Evolutionary conservation across 2,797 vertebrate species (phyloP), one percentile per base, ranked within the genome.

Genomic region (Helostoma temminkii): DNA sequence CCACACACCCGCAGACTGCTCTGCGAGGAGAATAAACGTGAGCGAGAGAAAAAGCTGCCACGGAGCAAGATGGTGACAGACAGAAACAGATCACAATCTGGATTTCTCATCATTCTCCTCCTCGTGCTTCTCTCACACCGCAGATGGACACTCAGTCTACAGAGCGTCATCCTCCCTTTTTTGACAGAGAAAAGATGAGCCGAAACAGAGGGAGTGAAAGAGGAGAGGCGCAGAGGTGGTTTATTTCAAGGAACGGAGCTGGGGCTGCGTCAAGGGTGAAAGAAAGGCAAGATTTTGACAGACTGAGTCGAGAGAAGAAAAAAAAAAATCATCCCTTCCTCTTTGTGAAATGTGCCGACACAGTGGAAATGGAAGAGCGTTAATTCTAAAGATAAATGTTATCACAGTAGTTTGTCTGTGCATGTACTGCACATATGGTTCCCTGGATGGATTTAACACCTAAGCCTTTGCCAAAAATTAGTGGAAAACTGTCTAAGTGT

Each of bases 381-480:
- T 84, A 73, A 86, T 86, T 86, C 66, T 57, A 37, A 84, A 86
- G 86, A 83, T 69, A 87, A 90, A 90, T 86, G 83, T 86, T 88
- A 85, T 84, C 78, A 19, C 78, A 85, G 84, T 76, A 57, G 75
- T 70, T 78, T 58, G 67, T 76, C 69, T 52, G 47, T 45, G 34
- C 24, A 54, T 52, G 57, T 69, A 12, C 54, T 46, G 50, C 57
- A 68, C 75, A 66, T 72, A 70, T 57, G 84, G 75, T 34, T 68
- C 57, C 53, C 76, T 12, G 59, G 72, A 58, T 24, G 45, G 78
- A 81, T 80, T 74, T 65, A 73, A 49, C 61, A 25, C 60, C 59
- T 16, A 37, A 74, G 60, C 6, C 24, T 37, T 1, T 15, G 73
- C 56, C 72, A 66, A 24, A 50, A 50, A 11, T 3, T 7, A 41